A percentile compares a stretch with the other conserved stretches of the same genome.
Evolutionary conservation across 2,113 vertebrate species (phyloP).

Genomic region (Oncorhynchus masou): DNA sequence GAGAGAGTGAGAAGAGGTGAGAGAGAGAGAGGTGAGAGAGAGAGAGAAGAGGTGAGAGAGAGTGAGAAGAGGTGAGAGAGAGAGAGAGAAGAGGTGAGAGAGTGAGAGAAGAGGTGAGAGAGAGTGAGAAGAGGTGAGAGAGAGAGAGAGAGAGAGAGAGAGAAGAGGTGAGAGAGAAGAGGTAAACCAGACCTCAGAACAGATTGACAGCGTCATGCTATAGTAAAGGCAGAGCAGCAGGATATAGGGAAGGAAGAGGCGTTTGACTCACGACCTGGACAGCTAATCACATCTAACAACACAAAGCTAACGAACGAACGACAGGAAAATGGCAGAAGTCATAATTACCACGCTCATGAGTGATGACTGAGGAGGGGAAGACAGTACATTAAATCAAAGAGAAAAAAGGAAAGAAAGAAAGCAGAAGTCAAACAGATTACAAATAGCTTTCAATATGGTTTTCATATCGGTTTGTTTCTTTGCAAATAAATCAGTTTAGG

Average conservation of each 20-base stretch:
- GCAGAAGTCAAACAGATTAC: slow-evolving; percentile 74
- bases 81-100: too few species aligned
- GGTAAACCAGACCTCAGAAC: not conserved
- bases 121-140: slow-evolving; percentile 17
- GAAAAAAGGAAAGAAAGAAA: slow-evolving; percentile 72
- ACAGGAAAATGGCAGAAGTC: slow-evolving; percentile 77
- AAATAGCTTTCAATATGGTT: slow-evolving; percentile 64
- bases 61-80: too few species aligned
- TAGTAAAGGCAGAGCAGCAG: slow-evolving; percentile 24
- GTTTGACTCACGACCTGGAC: slow-evolving; percentile 76
- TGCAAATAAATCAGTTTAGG: slow-evolving; percentile 13
- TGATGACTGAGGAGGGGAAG: slow-evolving; percentile 89
- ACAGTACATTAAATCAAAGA: slow-evolving; percentile 81
- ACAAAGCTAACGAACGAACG: slow-evolving; percentile 70
- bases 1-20: too few species aligned
- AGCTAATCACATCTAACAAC: slow-evolving; percentile 66
- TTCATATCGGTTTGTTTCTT: slow-evolving; percentile 38
- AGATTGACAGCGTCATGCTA: slow-evolving; percentile 3
- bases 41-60: too few species aligned
- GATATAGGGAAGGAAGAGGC: slow-evolving; percentile 22
- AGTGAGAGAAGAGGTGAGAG: too few species aligned
- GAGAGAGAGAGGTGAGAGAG: too few species aligned
- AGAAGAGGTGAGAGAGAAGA: slow-evolving; percentile 30
- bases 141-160: too few species aligned
- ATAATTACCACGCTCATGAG: slow-evolving; percentile 97